Percentiles rank a stretch among this genome's conserved stretches.
Evolutionary conservation across 2,113 vertebrate species (phyloP).

Genomic region (Haemorhous mexicanus): DNA sequence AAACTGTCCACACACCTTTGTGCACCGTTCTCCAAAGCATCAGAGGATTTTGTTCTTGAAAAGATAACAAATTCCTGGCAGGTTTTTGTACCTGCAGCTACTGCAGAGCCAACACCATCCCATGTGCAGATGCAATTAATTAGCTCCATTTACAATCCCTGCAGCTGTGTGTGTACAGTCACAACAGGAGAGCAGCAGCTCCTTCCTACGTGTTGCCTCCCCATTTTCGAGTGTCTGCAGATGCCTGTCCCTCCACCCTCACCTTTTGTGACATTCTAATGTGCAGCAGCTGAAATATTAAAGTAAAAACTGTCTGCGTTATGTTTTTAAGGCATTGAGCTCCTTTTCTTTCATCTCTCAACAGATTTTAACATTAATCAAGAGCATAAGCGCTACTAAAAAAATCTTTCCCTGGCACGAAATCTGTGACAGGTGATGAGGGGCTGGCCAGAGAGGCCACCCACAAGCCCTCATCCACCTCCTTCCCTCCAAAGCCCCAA

Average conservation of each 20-base stretch:
- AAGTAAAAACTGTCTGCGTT: neutral
- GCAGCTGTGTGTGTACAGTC: neutral
- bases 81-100: constrained; percentile 19
- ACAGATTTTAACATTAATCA: neutral
- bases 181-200: neutral
- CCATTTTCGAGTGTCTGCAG: constrained; percentile 9
- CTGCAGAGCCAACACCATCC: neutral
- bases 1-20: neutral
- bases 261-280: constrained; percentile 40
- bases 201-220: neutral
- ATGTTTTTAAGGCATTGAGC: neutral
- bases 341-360: neutral
- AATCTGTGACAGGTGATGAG: neutral
- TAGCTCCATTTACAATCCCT: constrained; percentile 2
- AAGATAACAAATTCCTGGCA: neutral
- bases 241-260: constrained; percentile 33
- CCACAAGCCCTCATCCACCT: neutral
- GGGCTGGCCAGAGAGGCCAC: constrained; percentile 1
- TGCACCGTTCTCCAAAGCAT: neutral
- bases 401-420: neutral
- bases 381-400: neutral
- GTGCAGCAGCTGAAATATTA: constrained; percentile 19
- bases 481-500: neutral
- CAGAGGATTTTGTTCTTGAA: neutral
- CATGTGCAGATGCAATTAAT: constrained; percentile 25